Conservation (phyloP, 2,888 invertebrate genomes). For the Drosophila niveifrons region DNA sequence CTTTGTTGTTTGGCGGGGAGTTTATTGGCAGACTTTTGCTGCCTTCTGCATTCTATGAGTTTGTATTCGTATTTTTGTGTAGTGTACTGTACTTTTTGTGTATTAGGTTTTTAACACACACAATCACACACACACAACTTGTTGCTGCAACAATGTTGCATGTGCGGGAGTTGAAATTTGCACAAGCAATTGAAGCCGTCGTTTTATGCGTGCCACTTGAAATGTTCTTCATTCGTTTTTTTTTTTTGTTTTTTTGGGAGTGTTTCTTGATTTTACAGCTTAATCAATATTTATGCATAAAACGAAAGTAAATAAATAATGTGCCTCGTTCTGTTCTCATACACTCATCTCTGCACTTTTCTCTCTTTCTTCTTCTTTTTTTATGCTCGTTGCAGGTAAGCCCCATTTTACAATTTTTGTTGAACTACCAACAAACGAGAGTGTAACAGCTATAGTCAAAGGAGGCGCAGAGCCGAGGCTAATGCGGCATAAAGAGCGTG, state of each 20-base stretch:
- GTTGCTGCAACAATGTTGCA: conserved; percentile 69
- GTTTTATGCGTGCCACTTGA: conserved; percentile 43
- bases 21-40: conserved; percentile 33
- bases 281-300: conserved; percentile 77
- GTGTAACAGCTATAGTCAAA: conserved; percentile 7
- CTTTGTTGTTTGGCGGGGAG: conserved; percentile 42
- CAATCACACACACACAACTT: conserved; percentile 28
- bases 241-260: conserved; percentile 21
- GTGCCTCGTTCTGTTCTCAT: conserved; percentile 16
- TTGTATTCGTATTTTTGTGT: conserved; percentile 58
- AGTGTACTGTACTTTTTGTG: conserved; percentile 65
- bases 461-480: conserved; percentile 49
- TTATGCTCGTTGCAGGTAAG: conserved; percentile 79
- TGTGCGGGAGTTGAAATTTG: conserved; percentile 24
- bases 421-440: conserved; percentile 55
- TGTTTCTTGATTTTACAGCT: conserved; percentile 64
- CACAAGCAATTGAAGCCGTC: conserved; percentile 50
- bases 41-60: conserved; percentile 59
- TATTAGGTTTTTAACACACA: conserved; percentile 26
- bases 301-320: conserved; percentile 68
- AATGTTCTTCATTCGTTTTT: conserved; percentile 10
- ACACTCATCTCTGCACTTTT: not conserved
- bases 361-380: conserved; percentile 17
- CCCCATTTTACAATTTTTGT: conserved; percentile 68
- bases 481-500: conserved; percentile 69